Base-by-base conservation (phyloP, 2,888 invertebrate species). In the Ormyrus rosae region DNA sequence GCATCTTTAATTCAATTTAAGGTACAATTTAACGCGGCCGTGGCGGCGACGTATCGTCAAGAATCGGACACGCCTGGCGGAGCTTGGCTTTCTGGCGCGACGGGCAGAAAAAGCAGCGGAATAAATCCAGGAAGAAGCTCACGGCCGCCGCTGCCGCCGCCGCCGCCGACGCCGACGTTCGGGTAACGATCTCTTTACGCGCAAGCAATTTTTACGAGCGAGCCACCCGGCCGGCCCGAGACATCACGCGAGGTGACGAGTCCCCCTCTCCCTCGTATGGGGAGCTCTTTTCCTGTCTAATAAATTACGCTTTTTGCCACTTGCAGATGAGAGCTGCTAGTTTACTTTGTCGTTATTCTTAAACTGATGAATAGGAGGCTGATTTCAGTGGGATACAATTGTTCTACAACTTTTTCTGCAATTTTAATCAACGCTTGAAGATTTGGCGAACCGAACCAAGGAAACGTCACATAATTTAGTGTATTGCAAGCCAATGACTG, bases 161-260 rank as follows among this genome's bases (percentile, higher is more conserved):
- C 34, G 34, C 34, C 34, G 34, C 34, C 34, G 34, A 34, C 34
- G 34, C 34, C 34, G 34, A 34, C 34, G 34, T 34, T 34, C 85
- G 82, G 85, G 84, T 85, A 89, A 88, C 89, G 86, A 90, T 88
- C 88, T 89, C 89, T 90, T 90, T 89, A 89, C 90, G 90, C 88
- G 88, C 89, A 89, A 86, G 89, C 89, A 89, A 90, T 89, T 90
- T 90, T 90, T 89, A 90, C 85, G 89, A 89, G 88, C 86, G 85
- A 89, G 84, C 86, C 88, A 88, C 86, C 87, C 84, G 88, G 87
- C 87, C 88, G 87, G 86, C 80, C 86, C 87, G 86, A 87, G 83
- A 83, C 87, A 86, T 86, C 90, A 90, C 90, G 90, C 90, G 84
- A 90, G 84, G 86, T 86, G 86, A 87, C 86, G 86, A 85, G 83